Evolutionary conservation across 2,113 vertebrate genomes (phyloP).

Genomic region (Mixornis gularis): DNA sequence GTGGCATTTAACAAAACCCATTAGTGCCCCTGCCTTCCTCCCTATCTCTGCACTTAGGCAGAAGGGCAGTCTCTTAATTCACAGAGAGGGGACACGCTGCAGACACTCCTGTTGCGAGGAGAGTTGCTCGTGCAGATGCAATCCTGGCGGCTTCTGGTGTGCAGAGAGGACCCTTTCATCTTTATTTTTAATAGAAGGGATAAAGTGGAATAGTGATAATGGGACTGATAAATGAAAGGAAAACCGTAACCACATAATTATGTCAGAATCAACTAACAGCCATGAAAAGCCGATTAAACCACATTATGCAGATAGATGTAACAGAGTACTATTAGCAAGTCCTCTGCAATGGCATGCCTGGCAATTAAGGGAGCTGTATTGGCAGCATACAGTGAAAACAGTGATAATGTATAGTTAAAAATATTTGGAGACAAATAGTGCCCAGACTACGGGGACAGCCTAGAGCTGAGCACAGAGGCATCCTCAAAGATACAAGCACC

Average conservation of each 20-base stretch:
- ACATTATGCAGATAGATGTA: conserved; percentile 43
- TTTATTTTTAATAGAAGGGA: not conserved
- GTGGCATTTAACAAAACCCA: not conserved
- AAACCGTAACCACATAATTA: conserved; percentile 51
- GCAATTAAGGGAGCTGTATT: conserved; percentile 17
- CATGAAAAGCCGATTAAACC: conserved; percentile 38
- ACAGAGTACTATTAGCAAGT: conserved; percentile 31
- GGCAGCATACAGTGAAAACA: conserved; percentile 27
- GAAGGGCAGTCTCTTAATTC: not conserved
- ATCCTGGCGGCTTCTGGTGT: not conserved
- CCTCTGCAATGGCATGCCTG: not conserved
- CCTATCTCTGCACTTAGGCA: not conserved
- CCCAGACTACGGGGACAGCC: not conserved
- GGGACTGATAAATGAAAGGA: conserved; percentile 26
- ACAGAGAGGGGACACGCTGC: not conserved
- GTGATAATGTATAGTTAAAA: conserved; percentile 19
- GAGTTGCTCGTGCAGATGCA: not conserved
- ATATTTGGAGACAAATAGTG: conserved; percentile 41
- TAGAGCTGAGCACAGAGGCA: not conserved
- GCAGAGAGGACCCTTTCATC: not conserved
- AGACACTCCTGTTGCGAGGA: not conserved
- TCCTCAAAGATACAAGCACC: not conserved
- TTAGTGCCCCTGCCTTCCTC: not conserved
- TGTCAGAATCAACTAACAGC: conserved; percentile 38
- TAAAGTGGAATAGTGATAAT: conserved; percentile 11